Percentiles rank a stretch among this genome's conserved stretches.
Conservation (phyloP, 2,888 invertebrate species). For the Drosophila nigritarsus region DNA sequence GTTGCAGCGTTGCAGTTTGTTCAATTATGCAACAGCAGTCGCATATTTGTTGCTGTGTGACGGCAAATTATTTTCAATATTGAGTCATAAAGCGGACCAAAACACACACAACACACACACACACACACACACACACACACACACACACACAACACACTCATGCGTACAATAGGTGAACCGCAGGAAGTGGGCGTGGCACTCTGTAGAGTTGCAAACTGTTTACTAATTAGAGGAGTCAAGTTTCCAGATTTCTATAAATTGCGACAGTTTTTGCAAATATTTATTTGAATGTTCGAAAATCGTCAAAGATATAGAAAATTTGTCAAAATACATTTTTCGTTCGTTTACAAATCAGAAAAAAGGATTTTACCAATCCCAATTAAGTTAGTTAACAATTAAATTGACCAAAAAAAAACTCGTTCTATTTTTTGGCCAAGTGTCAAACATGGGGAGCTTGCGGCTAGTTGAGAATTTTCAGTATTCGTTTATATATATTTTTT, state of each 20-base stretch:
- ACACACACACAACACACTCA: not conserved
- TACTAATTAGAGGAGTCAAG: not conserved
- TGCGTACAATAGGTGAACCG: not conserved
- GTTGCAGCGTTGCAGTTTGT: conserved; percentile 22
- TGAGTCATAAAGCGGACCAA: conserved; percentile 57
- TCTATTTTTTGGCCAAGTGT: not conserved
- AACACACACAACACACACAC: not conserved
- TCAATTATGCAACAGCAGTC: conserved; percentile 47
- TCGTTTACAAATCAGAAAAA: not conserved
- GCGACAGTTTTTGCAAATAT: not conserved
- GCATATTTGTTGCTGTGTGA: conserved; percentile 59
- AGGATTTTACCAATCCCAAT: not conserved
- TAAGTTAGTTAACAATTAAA: not conserved
- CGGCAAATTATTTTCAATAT: conserved; percentile 73
- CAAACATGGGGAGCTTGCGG: not conserved
- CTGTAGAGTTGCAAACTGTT: not conserved
- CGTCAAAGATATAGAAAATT: not conserved
- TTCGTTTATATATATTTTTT: not conserved
- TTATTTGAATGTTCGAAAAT: not conserved
- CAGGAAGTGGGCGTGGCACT: conserved; percentile 60
- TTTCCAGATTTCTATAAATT: not conserved
- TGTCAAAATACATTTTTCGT: not conserved
- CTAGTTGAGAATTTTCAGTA: not conserved
- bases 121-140: not conserved
- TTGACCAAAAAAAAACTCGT: not conserved